Conservation (phyloP, 1,140 invertebrate genomes). For the Neocloeon triangulifer region DNA sequence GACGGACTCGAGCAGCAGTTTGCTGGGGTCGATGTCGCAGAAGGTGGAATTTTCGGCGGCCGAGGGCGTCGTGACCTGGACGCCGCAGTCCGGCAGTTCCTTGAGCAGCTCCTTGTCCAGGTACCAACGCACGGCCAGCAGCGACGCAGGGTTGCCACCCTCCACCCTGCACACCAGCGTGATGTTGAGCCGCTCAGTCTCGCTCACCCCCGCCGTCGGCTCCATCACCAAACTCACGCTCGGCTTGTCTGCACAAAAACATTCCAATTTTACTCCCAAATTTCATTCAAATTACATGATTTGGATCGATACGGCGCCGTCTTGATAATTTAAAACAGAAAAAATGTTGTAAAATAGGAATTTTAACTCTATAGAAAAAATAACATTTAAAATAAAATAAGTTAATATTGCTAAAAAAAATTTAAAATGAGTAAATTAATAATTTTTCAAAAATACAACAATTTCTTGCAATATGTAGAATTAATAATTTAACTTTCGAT, state of each 20-base stretch:
- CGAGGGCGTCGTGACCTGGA: conserved; percentile 22
- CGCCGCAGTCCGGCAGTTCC: conserved; percentile 63
- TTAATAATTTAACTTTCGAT: too few species aligned
- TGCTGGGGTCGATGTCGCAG: conserved; percentile 64
- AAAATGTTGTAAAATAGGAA: too few species aligned
- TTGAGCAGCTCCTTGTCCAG: conserved; percentile 59
- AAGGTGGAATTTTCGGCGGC: conserved; percentile 23
- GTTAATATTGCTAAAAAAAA: too few species aligned
- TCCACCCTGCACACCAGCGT: conserved; percentile 62
- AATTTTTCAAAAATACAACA: too few species aligned
- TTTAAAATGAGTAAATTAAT: too few species aligned
- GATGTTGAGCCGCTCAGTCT: conserved; percentile 56
- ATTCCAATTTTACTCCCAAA: too few species aligned
- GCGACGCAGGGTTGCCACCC: conserved; percentile 26
- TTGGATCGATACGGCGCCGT: too few species aligned
- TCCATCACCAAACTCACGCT: conserved; percentile 53
- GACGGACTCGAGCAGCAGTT: conserved; percentile 56
- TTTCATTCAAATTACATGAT: too few species aligned
- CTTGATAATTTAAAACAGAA: too few species aligned
- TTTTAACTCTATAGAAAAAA: too few species aligned
- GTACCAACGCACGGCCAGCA: conserved; percentile 42
- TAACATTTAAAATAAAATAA: too few species aligned
- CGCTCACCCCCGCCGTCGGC: conserved; percentile 46
- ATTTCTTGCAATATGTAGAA: too few species aligned
- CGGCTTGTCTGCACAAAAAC: conserved; percentile 50